phyloP scores from a whole-genome alignment of 2,113 vertebrate genomes.

The Suricata suricatta region DNA sequence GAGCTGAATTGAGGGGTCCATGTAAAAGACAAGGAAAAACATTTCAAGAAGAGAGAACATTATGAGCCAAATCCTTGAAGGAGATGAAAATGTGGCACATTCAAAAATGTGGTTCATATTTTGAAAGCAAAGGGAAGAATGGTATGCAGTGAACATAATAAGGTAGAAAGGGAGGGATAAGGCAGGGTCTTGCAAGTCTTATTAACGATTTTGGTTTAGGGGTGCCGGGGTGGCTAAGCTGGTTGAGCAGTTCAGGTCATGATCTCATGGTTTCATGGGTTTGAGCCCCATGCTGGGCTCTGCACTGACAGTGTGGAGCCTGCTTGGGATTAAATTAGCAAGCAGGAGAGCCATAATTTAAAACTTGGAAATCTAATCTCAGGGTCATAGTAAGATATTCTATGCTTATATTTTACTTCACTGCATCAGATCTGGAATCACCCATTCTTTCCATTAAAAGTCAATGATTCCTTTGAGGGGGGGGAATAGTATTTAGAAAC shows the following conservation, averaged over 20 bases:
- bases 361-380: not conserved
- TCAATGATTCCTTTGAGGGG: not conserved
- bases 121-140: not conserved
- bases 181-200: not conserved
- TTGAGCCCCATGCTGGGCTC: too few species aligned
- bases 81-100: not conserved
- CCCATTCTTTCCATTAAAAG: not conserved
- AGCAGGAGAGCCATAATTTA: not conserved
- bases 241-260: too few species aligned
- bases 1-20: not conserved
- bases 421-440: not conserved
- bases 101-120: not conserved
- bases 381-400: not conserved
- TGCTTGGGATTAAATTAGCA: not conserved
- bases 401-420: not conserved
- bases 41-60: not conserved
- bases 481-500: not conserved
- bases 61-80: not conserved
- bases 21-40: not conserved
- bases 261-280: too few species aligned
- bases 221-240: too few species aligned
- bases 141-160: not conserved
- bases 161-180: not conserved
- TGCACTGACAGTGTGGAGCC: too few species aligned
- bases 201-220: not conserved